phyloP scores from a whole-genome alignment of 2,113 vertebrate species.

The Tragelaphus scriptus region DNA sequence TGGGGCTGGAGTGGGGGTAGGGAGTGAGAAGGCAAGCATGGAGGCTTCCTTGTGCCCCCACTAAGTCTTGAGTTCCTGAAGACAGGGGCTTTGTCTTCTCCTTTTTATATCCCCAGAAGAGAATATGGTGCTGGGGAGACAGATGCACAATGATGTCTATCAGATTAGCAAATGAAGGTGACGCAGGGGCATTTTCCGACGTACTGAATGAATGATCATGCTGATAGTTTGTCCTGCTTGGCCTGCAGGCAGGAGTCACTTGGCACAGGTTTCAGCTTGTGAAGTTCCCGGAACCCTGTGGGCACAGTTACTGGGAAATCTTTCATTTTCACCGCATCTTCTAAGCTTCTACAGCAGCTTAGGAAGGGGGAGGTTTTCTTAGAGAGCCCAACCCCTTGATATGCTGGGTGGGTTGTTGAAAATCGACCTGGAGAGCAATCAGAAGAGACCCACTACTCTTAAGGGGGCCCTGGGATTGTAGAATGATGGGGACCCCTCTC shows the following conservation, averaged over 20 bases:
- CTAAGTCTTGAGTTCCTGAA: neutral
- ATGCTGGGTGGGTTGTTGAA: neutral
- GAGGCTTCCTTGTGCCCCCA: neutral
- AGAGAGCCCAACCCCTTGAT: neutral
- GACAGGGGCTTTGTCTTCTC: neutral
- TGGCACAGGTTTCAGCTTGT: neutral
- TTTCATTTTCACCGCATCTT: constrained; percentile 21
- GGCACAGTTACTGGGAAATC: constrained; percentile 7
- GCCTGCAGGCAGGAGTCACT: neutral
- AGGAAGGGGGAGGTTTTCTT: constrained; percentile 54
- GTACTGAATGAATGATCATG: neutral
- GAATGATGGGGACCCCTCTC: neutral
- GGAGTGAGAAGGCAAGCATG: neutral
- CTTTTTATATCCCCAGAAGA: neutral
- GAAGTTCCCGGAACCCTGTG: neutral
- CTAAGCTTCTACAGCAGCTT: neutral
- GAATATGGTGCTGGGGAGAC: neutral
- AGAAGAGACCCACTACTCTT: neutral
- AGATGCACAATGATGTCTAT: neutral
- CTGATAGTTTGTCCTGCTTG: neutral
- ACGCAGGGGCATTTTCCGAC: neutral
- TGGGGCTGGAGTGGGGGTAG: neutral
- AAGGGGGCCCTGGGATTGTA: neutral
- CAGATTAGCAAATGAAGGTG: neutral
- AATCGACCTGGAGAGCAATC: neutral